Percentiles rank a stretch among this genome's conserved stretches.
phyloP scores from a whole-genome alignment of 2,888 invertebrate genomes.

The Dryobotodes eremita region DNA sequence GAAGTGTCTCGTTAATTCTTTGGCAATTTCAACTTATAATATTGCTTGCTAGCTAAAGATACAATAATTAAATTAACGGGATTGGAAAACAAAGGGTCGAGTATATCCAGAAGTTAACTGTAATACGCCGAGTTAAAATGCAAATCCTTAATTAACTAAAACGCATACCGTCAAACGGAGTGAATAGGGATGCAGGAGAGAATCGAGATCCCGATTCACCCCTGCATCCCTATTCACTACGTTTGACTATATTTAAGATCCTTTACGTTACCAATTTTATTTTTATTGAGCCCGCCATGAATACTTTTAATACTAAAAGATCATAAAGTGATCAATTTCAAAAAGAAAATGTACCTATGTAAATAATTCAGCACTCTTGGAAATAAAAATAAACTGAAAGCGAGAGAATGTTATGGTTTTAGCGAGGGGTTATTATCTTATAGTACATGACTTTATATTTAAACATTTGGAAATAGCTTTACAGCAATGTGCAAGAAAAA shows the following conservation, averaged over 20 bases:
- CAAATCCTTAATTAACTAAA: background rate
- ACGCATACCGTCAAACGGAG: background rate
- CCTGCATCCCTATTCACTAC: no score
- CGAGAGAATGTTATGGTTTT: background rate
- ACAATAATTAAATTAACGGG: background rate
- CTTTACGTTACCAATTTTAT: background rate
- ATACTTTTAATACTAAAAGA: background rate
- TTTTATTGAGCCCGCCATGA: background rate
- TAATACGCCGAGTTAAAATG: background rate
- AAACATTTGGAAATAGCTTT: background rate
- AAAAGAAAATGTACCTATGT: no score
- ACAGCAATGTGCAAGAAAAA: background rate
- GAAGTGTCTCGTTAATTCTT: background rate
- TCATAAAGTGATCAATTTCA: conserved; percentile 1
- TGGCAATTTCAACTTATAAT: background rate
- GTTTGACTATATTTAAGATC: background rate
- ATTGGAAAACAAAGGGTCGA: background rate
- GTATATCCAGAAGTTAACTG: background rate
- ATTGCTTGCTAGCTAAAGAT: conserved; percentile 5
- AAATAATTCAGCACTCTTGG: background rate
- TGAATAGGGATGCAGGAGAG: no score
- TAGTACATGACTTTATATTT: background rate
- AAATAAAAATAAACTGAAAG: conserved; percentile 14
- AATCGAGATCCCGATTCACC: no score
- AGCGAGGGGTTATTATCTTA: background rate